Base-by-base conservation (phyloP, 2,797 vertebrate species). In the Chelidonichthys spinosus region DNA sequence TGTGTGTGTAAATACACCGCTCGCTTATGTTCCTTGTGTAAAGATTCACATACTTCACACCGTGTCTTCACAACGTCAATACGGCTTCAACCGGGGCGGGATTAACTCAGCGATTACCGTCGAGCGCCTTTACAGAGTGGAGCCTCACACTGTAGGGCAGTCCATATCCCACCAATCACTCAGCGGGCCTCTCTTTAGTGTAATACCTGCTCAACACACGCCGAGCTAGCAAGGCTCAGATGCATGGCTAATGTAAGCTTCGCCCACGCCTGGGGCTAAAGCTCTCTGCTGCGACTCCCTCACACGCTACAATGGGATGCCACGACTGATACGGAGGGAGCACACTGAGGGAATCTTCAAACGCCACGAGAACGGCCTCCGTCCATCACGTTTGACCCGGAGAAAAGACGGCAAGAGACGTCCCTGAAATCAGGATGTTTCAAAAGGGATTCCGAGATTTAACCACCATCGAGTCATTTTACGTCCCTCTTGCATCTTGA, bases 21-120 rank as follows among this genome's bases (percentile, higher is more conserved):
- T 63, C 7, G 13, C 64, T 25, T 25, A 25, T 63, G 70, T 73
- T 84, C 69, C 66, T 11, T 44, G 72, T 83, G 85, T 83, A 88
- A 87, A 86, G 88, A 85, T 84, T 74, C 83, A 83, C 75, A 90
- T 71, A 82, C 82, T 88, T 90, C 89, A 81, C 83, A 83, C 80
- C 64, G 50, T 44, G 85, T 68, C 82, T 87, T 74, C 79, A 75
- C 81, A 81, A 89, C 75, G 82, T 92, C 88, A 87, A 89, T 91
- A 88, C 63, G 25, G 78, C 87, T 91, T 89, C 85, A 86, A 69
- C 85, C 17, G n/a, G 84, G 77, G 74, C 36, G 79, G 87, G 87
- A 92, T 92, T 91, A 92, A 85, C 89, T 83, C 72, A 1, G 62
- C 64, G 86, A 91, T 89, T 89, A 90, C 85, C 37, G 79, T 66